Evolutionary conservation across 2,888 invertebrate species (phyloP), one percentile per base, ranked within the genome.

Genomic region (Fragum fragum): DNA sequence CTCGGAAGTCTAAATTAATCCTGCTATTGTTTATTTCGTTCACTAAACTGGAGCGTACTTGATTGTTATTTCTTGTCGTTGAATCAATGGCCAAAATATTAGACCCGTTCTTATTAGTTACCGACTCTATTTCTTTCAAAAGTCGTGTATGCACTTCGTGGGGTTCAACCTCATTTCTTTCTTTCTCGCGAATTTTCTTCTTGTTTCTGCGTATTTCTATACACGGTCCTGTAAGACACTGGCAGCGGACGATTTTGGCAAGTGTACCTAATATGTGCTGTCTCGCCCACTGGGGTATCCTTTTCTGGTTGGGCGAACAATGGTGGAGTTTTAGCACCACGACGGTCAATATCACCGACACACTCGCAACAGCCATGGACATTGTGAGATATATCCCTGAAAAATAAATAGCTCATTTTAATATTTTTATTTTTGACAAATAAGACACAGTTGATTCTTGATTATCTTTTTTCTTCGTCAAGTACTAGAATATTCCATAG

Each of bases 301-400:
- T 93, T 68, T 94, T 93, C 86, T 95, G 95, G 81, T 94, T 86
- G 0, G 93, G 95, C 7, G 95, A 95, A 73, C 96, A 93, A 91
- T 96, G 96, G 88, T 96, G 96, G 74, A 96, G 95, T 91, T 96
- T 96, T 18, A 96, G 93, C 6, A 96, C 96, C 76, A 95, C 93
- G 32, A 95, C 95, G 11, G 95, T 95, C 93, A 95, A 94, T 80
- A 95, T 95, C 79, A 95, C 95, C 14, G 95, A 95, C 52, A 96
- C 94, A 47, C 95, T 95, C 21, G 96, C 95, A 89, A 96, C 95
- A 42, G 95, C 95, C 96, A 96, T 96, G 39, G 96, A 95, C 16
- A 95, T 95, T 3, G 96, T 96, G 84, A 96, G 91, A 91, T 96
- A 96, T 74, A 96, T 95, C 78, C 95, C 95, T 95, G 90, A 16